Conservation (phyloP, 2,888 invertebrate genomes). For the Philonicus albiceps region DNA sequence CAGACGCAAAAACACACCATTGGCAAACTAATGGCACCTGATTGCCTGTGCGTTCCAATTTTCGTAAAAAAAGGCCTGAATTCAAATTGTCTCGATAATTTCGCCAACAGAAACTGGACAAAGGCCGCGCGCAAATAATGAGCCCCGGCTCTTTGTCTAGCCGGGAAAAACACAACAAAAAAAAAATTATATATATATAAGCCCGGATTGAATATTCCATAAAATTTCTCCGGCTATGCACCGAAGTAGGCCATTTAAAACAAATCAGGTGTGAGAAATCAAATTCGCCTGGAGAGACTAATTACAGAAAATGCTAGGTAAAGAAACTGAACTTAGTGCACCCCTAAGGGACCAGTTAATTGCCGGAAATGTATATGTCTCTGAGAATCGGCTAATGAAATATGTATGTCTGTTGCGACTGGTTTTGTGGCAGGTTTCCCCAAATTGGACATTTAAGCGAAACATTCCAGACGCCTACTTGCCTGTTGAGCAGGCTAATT, state of each 20-base stretch:
- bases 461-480: not conserved
- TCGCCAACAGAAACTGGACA: not conserved
- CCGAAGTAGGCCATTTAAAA: not conserved
- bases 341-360: conserved; percentile 3
- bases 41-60: not conserved
- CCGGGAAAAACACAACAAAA: not conserved
- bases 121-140: not conserved
- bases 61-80: not conserved
- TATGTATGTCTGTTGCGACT: not conserved
- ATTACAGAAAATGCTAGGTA: not conserved
- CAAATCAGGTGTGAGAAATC: not conserved
- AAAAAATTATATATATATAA: not conserved
- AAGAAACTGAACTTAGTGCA: not conserved
- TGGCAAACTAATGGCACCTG: not conserved
- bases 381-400: not conserved
- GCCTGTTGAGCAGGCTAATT: not conserved
- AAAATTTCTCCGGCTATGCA: not conserved
- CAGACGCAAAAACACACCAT: not conserved
- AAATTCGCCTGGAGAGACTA: not conserved
- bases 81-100: not conserved
- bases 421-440: not conserved
- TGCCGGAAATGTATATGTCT: conserved; percentile 4
- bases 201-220: not conserved
- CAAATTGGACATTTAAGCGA: not conserved
- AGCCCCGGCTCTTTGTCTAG: not conserved